Base-by-base conservation (phyloP, 2,113 vertebrate species). In the Nibea albiflora region DNA sequence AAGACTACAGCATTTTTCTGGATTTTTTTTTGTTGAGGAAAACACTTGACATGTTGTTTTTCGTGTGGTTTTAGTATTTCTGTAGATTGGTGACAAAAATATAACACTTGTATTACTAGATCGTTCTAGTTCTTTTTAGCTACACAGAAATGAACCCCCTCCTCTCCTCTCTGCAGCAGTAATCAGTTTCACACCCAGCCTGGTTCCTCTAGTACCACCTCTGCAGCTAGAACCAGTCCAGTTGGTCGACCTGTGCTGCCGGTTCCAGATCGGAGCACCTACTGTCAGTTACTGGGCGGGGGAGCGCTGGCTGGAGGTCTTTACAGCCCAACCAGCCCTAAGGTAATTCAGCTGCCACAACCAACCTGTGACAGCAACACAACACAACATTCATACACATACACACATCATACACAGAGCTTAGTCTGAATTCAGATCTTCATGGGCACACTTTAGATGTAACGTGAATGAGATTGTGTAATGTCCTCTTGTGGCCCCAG, bases 191-290 rank as follows among this genome's bases (percentile, higher is more conserved):
- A 92, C 44, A 78, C 85, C 50, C 88, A 88, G 84, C 64, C 87
- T 73, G 81, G 78, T 69, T 80, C 93, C 66, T 88, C 90, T 20
- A 83, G 80, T 44, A 58, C 86, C 63, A 54, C 70, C 31, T 89
- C 92, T 22, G 53, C 79, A 81, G 20, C 78, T 16, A 81, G 89
- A 82, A 71, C 85, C 81, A 96, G 94, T 93, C 93, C 95, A 83
- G 95, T 72, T 42, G 89, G 94, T 42, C 95, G 95, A 75, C 95
- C 92, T 4, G 95, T 96, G 85, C 93, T 95, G 76, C 92, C 92
- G 9, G 94, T 95, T 74, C 95, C 96, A 0, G 95, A 96, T 76
- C 93, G 95, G 1, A 78, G 93, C 84, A 91, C 95, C 82, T 96
- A 92, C 89, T 90, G 84, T 85, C 95, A 93, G 0, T 81, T 94